Evolutionary conservation across 1,140 invertebrate genomes (phyloP), one percentile per base, ranked within the genome.

Genomic region (Pseudomyrmex gracilis): DNA sequence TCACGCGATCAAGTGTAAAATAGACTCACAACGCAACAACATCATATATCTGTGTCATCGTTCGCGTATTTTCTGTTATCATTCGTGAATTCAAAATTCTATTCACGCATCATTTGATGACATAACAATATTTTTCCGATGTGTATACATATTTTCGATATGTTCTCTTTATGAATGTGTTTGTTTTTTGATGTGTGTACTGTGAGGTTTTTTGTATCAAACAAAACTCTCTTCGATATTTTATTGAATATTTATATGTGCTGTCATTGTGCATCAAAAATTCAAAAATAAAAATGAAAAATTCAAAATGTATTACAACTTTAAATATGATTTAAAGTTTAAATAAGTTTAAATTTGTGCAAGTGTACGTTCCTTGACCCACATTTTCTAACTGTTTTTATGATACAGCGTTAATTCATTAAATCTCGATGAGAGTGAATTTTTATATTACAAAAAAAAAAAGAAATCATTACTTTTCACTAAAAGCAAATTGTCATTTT

Each of bases 401-500:
- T 13, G 1, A 47, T 12, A 68, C 34, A 15, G 13, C 1, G 13
- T 5, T 55, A 76, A 77, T 64, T 34, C 34, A 7, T 34, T 0
- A 34, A 34, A 34, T 34, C 34, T 34, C 7, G 4, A 34, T 34
- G 5, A 34, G 5, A 34, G 7, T 34, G 0, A 34, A 34, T 34
- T 34, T 34, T 34, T 34, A 34, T 34, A 34, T 34, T 34, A 5
- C 34, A 34, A 34, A 34, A 34, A 34, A 34, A 34, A 34, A 34
- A 34, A 34, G 34, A 34, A 34, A 34, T 70, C 47, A 78, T 78
- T 57, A 78, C 9, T 51, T 2, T 34, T 77, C 47, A n/a, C 61
- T 87, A 64, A 86, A 60, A 78, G n/a, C n/a, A 55, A 78, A 17
- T 63, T 80, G 71, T 73, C 66, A 84, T 83, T 85, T 82, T 83